These are phyloP conservation scores for Metridium senile DNA, from an alignment of 92 coral and sea anemone species.

Conservation along the genomic window DNA sequence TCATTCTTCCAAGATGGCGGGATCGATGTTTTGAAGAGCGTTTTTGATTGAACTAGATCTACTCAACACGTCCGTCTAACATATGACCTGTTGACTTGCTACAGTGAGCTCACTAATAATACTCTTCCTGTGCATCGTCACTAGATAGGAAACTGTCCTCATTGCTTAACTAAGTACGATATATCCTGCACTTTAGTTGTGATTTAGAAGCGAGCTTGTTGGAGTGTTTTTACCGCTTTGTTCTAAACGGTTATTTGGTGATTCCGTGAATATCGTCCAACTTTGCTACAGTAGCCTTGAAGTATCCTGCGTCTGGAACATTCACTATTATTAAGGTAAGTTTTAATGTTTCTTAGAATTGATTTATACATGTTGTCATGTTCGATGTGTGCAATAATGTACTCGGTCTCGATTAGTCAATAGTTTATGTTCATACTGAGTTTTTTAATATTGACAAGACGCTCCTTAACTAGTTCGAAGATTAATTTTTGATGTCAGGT, in stretches of 20 bases:
- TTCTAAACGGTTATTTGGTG: no score
- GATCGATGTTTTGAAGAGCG: slow-evolving; percentile 15
- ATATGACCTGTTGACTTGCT: slow-evolving; percentile 44
- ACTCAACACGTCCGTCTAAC: slow-evolving; percentile 37
- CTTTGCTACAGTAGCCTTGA: no score
- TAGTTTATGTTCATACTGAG: background rate
- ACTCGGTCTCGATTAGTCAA: background rate
- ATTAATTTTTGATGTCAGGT: slow-evolving; percentile 3
- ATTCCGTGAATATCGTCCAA: no score
- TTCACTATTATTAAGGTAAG: background rate
- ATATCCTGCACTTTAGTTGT: background rate
- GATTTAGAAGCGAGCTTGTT: no score
- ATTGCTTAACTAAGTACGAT: background rate
- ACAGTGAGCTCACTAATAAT: slow-evolving; percentile 25
- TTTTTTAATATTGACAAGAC: background rate
- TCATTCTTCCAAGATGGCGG: slow-evolving; percentile 39
- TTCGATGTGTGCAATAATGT: background rate
- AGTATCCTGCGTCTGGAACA: no score
- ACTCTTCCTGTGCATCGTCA: slow-evolving; percentile 21
- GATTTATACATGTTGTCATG: background rate
- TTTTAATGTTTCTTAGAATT: background rate
- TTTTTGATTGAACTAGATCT: slow-evolving; percentile 21
- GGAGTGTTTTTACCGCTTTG: no score
- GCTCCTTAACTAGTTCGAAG: slow-evolving; percentile 1
- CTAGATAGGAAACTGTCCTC: background rate